These are phyloP conservation scores for Lasioglossum calceatum DNA, from an alignment of 2,888 invertebrate genomes.

Conservation along the genomic window DNA sequence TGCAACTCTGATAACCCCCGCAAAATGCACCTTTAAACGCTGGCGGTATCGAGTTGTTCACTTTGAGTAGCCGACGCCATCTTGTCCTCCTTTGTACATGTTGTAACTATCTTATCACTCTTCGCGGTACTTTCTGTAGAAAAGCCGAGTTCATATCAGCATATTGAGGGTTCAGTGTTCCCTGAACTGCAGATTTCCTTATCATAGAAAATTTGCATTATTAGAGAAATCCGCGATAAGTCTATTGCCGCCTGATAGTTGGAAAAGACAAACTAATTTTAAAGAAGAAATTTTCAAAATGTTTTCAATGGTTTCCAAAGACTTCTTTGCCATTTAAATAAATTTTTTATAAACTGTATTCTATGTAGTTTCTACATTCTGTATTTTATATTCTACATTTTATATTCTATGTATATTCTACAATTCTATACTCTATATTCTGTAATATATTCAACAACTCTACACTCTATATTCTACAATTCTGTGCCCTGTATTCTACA, in stretches of 20 bases:
- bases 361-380: not conserved
- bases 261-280: not conserved
- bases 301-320: not conserved
- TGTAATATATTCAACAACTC: too few species aligned
- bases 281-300: not conserved
- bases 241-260: not conserved
- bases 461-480: too few species aligned
- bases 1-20: not conserved
- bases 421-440: too few species aligned
- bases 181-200: not conserved
- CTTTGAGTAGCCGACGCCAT: constrained; percentile 47
- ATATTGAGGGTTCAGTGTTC: not conserved
- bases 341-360: not conserved
- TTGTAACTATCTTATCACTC: constrained; percentile 61
- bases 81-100: constrained; percentile 30
- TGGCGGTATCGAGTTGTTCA: constrained; percentile 5
- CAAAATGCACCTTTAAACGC: not conserved
- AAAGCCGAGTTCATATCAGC: not conserved
- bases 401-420: too few species aligned
- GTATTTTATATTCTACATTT: not conserved
- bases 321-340: not conserved
- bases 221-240: not conserved
- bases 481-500: too few species aligned
- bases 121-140: constrained; percentile 55
- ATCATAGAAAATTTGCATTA: not conserved